Evolutionary conservation across 2,113 vertebrate species (phyloP).

Genomic region (Sinocyclocheilus anophthalmus): DNA sequence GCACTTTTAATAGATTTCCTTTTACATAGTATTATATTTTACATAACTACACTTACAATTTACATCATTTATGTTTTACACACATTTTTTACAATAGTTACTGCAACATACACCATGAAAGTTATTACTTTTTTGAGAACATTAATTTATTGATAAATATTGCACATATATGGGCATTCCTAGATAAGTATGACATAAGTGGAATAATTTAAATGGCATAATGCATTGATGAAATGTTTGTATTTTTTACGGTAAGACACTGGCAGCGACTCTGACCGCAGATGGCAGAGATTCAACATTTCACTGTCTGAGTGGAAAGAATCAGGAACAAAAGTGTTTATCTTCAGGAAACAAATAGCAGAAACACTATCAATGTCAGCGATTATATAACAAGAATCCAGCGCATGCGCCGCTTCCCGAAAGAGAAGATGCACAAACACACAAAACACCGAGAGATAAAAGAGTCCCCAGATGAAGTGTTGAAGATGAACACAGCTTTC

Average conservation of each 20-base stretch:
- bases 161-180: no score
- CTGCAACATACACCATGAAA: no score
- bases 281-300: neutral
- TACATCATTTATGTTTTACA: no score
- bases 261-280: neutral
- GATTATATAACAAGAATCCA: neutral
- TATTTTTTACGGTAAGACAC: neutral
- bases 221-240: neutral
- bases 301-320: neutral
- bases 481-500: neutral
- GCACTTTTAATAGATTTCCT: neutral
- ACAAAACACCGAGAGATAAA: neutral
- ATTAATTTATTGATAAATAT: no score
- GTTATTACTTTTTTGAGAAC: no score
- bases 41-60: neutral
- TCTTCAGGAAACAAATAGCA: neutral
- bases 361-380: neutral
- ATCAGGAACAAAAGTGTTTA: neutral
- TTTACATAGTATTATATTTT: neutral
- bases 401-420: no score
- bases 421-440: neutral
- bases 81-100: no score
- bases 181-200: no score
- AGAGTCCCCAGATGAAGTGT: neutral
- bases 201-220: neutral